Evolutionary conservation across 2,113 vertebrate species (phyloP).

Genomic region (Elanus axillaris): DNA sequence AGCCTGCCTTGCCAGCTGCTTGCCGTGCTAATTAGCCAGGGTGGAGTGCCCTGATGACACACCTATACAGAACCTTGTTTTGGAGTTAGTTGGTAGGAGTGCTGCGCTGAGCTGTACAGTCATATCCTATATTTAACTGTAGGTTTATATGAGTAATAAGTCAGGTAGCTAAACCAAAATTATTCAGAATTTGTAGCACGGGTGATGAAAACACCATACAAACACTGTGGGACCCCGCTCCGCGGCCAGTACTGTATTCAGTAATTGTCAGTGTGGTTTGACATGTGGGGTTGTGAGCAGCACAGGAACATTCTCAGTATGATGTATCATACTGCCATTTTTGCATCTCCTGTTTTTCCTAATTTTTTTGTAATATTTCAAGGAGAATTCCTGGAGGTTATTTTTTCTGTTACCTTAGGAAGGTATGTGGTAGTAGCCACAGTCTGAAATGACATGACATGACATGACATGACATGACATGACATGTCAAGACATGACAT

Average conservation of each 20-base stretch:
- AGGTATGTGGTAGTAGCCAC: neutral
- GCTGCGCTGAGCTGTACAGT: neutral
- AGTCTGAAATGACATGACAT: neutral
- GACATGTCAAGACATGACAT: neutral
- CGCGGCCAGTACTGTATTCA: neutral
- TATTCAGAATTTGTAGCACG: neutral
- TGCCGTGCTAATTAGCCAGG: neutral
- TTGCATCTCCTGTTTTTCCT: neutral
- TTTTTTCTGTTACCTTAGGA: neutral
- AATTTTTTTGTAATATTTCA: neutral
- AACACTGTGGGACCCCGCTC: neutral
- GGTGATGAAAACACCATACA: neutral
- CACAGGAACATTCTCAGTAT: neutral
- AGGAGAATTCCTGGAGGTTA: neutral
- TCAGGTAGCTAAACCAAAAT: neutral
- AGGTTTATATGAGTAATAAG: neutral
- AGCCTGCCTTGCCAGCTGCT: neutral
- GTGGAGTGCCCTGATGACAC: neutral
- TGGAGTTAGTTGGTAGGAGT: neutral
- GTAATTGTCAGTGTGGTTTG: neutral
- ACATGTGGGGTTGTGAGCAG: neutral
- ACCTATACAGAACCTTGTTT: constrained; percentile 34
- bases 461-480: neutral
- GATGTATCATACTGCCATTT: neutral
- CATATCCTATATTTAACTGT: constrained; percentile 18